Evolutionary conservation across 2,888 invertebrate genomes (phyloP), one percentile per base, ranked within the genome.

Genomic region (Agonopterix arenella): DNA sequence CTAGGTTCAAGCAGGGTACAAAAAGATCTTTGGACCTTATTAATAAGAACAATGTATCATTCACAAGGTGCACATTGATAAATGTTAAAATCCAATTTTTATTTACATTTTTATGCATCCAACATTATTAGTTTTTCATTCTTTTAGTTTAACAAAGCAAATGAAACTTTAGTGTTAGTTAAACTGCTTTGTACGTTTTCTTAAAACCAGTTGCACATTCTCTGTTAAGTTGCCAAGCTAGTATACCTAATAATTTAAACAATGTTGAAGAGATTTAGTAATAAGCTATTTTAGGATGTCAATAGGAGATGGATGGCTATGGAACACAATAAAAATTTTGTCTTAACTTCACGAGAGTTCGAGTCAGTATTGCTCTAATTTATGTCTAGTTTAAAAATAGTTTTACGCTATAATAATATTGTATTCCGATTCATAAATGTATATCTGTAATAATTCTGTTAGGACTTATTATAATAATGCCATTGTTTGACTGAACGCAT

Each of bases 401-500:
- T 28, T 28, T 28, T 5, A 40, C n/a, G 40, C n/a, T 40, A 40
- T 40, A n/a, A 40, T 28, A 40, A 40, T 40, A 10, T 40, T 11
- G 11, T 11, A 10, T 28, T n/a, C 11, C 8, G 10, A 40, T 40
- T 40, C 40, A 40, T n/a, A 36, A 36, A 36, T 28, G 44, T 11
- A 44, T 11, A 11, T 28, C 28, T 36, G 4, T 45, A 11, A 40
- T 10, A 44, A 49, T 48, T 4, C 11, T 44, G 45, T 28, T 45
- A 28, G 28, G 28, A 28, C 5, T 28, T 28, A 28, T 7, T 36
- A 47, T 42, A 45, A 46, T 46, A 37, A 64, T 60, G 68, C 68
- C 68, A 76, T 40, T 68, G 56, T 64, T 64, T 64, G 76, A 74
- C 73, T 76, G 76, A 75, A 60, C 70, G 62, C 57, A 58, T 59